Conservation (phyloP, 2,113 vertebrate genomes). For the Zingel zingel region DNA sequence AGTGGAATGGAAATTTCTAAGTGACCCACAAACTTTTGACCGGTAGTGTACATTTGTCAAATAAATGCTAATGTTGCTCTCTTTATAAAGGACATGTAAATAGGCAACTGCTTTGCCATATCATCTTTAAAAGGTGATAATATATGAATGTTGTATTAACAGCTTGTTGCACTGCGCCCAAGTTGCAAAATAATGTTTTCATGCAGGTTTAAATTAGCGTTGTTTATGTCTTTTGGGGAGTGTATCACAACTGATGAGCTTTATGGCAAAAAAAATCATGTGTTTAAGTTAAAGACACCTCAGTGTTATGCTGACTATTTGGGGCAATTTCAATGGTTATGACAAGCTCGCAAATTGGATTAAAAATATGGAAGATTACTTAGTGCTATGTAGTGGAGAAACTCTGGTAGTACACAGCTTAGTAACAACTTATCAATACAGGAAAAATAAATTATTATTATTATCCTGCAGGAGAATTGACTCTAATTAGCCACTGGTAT, state of each 20-base stretch:
- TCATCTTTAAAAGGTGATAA: background rate
- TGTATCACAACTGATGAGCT: too few species aligned
- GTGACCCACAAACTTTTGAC: too few species aligned
- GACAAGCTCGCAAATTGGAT: background rate
- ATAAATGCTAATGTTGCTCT: background rate
- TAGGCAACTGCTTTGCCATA: background rate
- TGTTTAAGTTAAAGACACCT: background rate
- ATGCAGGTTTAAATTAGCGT: background rate
- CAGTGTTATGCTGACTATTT: background rate
- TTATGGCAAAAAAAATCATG: background rate
- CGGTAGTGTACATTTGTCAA: background rate
- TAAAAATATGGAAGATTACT: background rate
- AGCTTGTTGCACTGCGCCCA: background rate
- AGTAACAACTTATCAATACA: background rate
- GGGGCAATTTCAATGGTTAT: background rate
- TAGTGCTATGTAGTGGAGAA: background rate
- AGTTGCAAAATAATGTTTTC: too few species aligned
- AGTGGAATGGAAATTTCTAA: too few species aligned
- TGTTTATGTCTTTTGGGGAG: background rate
- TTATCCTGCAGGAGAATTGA: too few species aligned
- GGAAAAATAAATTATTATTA: background rate
- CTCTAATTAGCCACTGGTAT: background rate
- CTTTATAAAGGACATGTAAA: background rate
- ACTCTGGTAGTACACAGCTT: too few species aligned
- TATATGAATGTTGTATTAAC: background rate